These are phyloP conservation scores for Enteromius thamalakanensis DNA, from an alignment of 2,797 vertebrate species.

Conservation along the genomic window DNA sequence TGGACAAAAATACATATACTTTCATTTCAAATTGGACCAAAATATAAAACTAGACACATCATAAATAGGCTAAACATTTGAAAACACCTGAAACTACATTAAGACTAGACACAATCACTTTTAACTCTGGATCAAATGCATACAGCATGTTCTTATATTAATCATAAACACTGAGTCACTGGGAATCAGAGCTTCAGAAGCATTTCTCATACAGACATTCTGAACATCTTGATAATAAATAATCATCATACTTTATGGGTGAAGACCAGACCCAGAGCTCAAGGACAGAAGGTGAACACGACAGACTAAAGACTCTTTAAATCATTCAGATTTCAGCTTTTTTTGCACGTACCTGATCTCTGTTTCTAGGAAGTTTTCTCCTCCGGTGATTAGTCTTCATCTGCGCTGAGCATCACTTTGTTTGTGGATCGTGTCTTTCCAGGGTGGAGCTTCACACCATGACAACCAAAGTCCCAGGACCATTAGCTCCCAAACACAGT, in stretches of 20 bases:
- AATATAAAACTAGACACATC: not conserved
- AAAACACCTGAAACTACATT: no score
- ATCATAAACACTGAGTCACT: not conserved
- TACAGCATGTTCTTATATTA: not conserved
- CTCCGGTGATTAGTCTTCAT: conserved; percentile 18
- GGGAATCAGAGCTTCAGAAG: not conserved
- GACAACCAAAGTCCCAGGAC: conserved; percentile 53
- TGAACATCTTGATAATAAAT: not conserved
- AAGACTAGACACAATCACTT: no score
- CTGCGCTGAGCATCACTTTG: conserved; percentile 27
- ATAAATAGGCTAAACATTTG: no score
- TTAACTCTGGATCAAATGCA: not conserved
- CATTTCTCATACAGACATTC: not conserved
- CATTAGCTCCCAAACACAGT: not conserved
- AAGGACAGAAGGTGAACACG: not conserved
- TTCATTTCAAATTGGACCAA: not conserved
- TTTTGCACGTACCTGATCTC: not conserved
- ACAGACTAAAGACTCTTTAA: not conserved
- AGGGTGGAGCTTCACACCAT: conserved; percentile 50
- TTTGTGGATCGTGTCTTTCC: conserved; percentile 47
- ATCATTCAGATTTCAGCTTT: not conserved
- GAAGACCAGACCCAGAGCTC: not conserved
- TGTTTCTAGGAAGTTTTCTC: not conserved
- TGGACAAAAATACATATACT: not conserved
- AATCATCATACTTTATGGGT: not conserved